Evolutionary conservation across 2,797 vertebrate species (phyloP).

Genomic region (Lagocephalus sceleratus): DNA sequence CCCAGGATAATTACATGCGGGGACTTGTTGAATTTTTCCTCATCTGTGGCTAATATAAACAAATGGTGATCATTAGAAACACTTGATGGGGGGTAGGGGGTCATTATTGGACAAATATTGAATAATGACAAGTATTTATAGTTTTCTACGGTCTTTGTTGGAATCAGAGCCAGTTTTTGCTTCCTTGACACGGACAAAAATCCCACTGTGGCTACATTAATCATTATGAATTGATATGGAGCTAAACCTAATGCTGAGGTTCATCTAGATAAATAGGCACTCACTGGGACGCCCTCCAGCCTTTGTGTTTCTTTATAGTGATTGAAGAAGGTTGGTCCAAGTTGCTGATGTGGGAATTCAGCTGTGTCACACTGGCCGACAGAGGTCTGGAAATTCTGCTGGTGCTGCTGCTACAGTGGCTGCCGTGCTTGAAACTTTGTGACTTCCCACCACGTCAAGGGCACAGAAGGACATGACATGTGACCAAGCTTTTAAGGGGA

Average conservation of each 20-base stretch:
- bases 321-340: slow-evolving; percentile 20
- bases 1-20: slow-evolving; percentile 29
- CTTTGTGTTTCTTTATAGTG: slow-evolving; percentile 13
- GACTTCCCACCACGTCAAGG: too few species aligned
- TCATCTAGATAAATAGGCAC: slow-evolving; percentile 26
- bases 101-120: slow-evolving; percentile 23
- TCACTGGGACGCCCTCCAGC: not conserved
- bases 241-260: slow-evolving; percentile 8
- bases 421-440: slow-evolving; percentile 8
- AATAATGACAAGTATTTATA: slow-evolving; percentile 12
- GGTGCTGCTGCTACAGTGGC: slow-evolving; percentile 12
- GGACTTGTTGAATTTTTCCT: slow-evolving; percentile 24
- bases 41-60: slow-evolving; percentile 48
- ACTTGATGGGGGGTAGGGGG: slow-evolving; percentile 10
- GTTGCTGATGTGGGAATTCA: slow-evolving; percentile 23
- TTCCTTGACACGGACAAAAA: slow-evolving; percentile 6
- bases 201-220: slow-evolving; percentile 17
- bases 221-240: slow-evolving; percentile 21
- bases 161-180: slow-evolving; percentile 1
- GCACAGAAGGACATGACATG: too few species aligned
- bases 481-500: too few species aligned
- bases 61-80: slow-evolving; percentile 46
- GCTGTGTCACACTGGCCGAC: slow-evolving; percentile 21
- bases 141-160: too few species aligned
- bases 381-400: slow-evolving; percentile 14